Conservation (phyloP, 2,888 invertebrate genomes). For the Synanthedon formicaeformis region DNA sequence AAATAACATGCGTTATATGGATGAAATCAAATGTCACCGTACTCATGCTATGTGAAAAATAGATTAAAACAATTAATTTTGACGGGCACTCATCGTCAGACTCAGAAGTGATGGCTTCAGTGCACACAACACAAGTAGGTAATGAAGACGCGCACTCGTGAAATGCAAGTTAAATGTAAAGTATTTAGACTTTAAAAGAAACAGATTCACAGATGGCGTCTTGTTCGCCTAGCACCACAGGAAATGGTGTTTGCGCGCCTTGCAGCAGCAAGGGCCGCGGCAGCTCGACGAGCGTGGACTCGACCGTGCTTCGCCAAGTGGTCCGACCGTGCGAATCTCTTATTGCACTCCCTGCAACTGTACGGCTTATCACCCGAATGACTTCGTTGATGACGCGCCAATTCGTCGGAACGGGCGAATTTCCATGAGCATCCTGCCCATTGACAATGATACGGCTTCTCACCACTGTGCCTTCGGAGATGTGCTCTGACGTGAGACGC, state of each 20-base stretch:
- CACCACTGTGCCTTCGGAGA: conserved; percentile 85
- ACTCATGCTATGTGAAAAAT: too few relatives aligned
- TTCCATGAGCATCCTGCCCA: conserved; percentile 90
- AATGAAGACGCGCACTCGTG: conserved; percentile 4
- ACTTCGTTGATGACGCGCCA: conserved; percentile 92
- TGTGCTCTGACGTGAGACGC: conserved; percentile 92
- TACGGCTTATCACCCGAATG: conserved; percentile 97
- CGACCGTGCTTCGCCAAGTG: conserved; percentile 93
- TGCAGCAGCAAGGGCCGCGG: conserved; percentile 38
- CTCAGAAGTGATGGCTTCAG: too few relatives aligned
- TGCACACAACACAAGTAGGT: too few relatives aligned
- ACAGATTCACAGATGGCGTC: conserved; percentile 32
- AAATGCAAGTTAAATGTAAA: conserved; percentile 1
- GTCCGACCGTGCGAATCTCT: conserved; percentile 92
- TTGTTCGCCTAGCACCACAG: conserved; percentile 19
- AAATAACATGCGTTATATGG: too few relatives aligned
- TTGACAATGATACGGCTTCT: conserved; percentile 79
- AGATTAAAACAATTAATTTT: background rate
- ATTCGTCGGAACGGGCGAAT: conserved; percentile 94
- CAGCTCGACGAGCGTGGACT: conserved; percentile 78
- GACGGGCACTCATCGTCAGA: background rate
- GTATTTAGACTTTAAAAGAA: conserved; percentile 3
- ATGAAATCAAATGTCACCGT: too few relatives aligned
- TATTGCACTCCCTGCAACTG: conserved; percentile 87
- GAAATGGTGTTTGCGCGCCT: conserved; percentile 3